Base-by-base conservation (phyloP, 2,797 vertebrate genomes). In the Discoglossus pictus region DNA sequence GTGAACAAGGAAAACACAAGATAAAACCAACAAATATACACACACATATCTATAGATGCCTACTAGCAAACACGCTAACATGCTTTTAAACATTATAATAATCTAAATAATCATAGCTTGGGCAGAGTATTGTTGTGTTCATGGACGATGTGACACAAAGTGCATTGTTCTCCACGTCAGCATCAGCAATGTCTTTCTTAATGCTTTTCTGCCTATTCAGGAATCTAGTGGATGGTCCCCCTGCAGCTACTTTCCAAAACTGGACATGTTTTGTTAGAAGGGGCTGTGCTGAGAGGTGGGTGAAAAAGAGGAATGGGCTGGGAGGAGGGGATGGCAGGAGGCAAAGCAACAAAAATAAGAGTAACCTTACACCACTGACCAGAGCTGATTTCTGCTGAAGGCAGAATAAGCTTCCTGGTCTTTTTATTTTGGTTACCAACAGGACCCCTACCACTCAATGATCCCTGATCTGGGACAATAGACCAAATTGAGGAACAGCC, bases 241-340 rank as follows among this genome's bases (percentile, higher is more conserved):
- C 68, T 71, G 60, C 68, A 71, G 60, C 68, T 71, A 71, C 60
- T 71, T 64, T 71, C 68, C 68, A 64, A 71, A 71, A 71, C 43
- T 64, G 68, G 68, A 71, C 61, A 64, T 71, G 68, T 71, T 71
- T 71, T 71, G 61, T 63, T 56, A 58, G 68, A 61, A 71, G 61
- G 68, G 52, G 68, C 24, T 71, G 43, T 42, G 43, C 52, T 35
- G 43, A 36, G 52, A 47, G 59, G 51, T 55, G 59, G 59, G 50
- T 25, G 42, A 53, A 63, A 59, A 51, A 71, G 47, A 50, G 50
- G 35, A 40, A 61, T 48, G 59, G 47, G 61, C 27, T 55, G 52
- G 64, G 66, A 73, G 59, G 54, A 59, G 42, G 71, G 59, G 67
- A 60, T 46, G 36, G 39, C 53, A 61, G 68, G 60, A 48, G 50